These are phyloP conservation scores for Ranitomeya variabilis DNA, from an alignment of 2,113 vertebrate genomes.

Conservation along the genomic window DNA sequence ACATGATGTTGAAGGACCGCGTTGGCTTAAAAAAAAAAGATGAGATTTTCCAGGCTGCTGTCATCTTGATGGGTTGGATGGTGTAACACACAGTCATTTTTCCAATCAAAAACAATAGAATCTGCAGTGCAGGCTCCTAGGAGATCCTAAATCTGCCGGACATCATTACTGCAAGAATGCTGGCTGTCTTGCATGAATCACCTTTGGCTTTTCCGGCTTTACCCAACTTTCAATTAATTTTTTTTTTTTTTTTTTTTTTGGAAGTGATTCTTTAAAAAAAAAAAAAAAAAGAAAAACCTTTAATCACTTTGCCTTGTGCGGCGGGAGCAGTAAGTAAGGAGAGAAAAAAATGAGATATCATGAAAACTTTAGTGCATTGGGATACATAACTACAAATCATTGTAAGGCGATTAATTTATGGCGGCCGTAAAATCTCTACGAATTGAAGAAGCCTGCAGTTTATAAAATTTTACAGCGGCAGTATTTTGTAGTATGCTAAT, in stretches of 20 bases:
- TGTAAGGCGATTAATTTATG: constrained; percentile 57
- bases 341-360: constrained; percentile 34
- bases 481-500: constrained; percentile 53
- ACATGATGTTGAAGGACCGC: neutral
- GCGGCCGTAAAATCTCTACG: constrained; percentile 55
- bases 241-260: neutral
- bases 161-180: constrained; percentile 16
- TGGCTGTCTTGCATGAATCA: neutral
- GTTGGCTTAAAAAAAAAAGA: too few species aligned
- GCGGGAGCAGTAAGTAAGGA: constrained; percentile 14
- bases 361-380: constrained; percentile 46
- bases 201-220: neutral
- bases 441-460: constrained; percentile 56
- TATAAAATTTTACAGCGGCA: constrained; percentile 37
- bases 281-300: neutral
- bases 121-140: too few species aligned
- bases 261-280: neutral
- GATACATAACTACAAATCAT: constrained; percentile 57
- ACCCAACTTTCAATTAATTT: constrained; percentile 16
- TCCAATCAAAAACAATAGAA: too few species aligned
- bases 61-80: too few species aligned
- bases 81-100: too few species aligned
- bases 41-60: too few species aligned
- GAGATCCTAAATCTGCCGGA: neutral
- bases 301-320: constrained; percentile 30